Conservation (phyloP, 2,797 vertebrate genomes). For the Streptopelia turtur region DNA sequence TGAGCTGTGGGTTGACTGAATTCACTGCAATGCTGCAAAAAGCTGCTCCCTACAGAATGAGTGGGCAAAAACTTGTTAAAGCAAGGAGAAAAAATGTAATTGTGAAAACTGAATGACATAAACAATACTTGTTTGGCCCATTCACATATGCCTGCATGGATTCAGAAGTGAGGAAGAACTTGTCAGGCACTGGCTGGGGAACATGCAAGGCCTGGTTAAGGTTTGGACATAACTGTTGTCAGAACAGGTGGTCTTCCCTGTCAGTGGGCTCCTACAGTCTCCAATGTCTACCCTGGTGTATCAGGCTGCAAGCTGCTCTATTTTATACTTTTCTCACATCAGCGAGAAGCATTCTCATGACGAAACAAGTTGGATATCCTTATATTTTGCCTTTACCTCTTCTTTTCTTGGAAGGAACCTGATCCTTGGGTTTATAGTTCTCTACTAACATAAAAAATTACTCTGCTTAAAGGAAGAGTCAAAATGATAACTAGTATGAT, state of each 20-base stretch:
- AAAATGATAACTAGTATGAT: conserved; percentile 16
- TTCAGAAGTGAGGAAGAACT: neutral
- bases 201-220: neutral
- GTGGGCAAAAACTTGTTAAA: neutral
- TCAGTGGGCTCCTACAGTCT: fast-evolving
- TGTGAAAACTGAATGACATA: neutral
- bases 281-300: too few species aligned
- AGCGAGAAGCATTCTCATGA: neutral
- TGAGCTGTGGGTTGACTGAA: neutral
- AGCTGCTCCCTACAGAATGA: neutral
- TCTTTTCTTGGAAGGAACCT: neutral
- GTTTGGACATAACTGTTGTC: neutral
- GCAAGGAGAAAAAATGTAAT: neutral
- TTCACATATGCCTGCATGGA: neutral
- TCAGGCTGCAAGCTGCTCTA: neutral
- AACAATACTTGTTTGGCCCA: neutral
- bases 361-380: neutral
- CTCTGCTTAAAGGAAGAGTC: conserved; percentile 1
- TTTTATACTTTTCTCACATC: neutral
- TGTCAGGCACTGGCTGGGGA: neutral
- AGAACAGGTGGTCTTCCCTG: neutral
- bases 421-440: neutral
- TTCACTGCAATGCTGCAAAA: neutral
- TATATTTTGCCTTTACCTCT: neutral
- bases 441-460: neutral